Conservation (phyloP, 2,797 vertebrate genomes). For the Heteromormyrus szaboi region DNA sequence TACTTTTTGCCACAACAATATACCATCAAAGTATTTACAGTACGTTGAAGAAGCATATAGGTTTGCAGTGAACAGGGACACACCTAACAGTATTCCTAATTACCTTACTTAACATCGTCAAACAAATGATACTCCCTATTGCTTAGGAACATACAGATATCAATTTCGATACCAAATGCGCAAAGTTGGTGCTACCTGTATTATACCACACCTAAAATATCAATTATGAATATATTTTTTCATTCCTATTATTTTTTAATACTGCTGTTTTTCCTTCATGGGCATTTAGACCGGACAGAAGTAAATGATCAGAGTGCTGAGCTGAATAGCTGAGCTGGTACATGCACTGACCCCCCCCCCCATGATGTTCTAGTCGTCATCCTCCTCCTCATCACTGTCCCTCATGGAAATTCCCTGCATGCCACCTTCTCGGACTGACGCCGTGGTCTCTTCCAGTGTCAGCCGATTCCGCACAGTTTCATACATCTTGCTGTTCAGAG, state of each 20-base stretch:
- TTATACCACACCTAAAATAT: slow-evolving; percentile 73
- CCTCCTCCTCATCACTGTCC: slow-evolving; percentile 93
- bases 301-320: slow-evolving; percentile 64
- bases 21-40: slow-evolving; percentile 66
- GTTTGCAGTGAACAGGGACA: slow-evolving; percentile 67
- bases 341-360: slow-evolving; percentile 49
- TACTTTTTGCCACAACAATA: slow-evolving; percentile 63
- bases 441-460: slow-evolving; percentile 91
- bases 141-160: slow-evolving; percentile 76
- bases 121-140: slow-evolving; percentile 76
- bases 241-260: slow-evolving; percentile 22
- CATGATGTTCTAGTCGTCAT: slow-evolving; percentile 63
- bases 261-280: slow-evolving; percentile 43
- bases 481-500: slow-evolving; percentile 96
- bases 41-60: slow-evolving; percentile 65
- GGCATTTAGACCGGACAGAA: slow-evolving; percentile 54
- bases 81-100: slow-evolving; percentile 65
- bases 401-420: slow-evolving; percentile 98
- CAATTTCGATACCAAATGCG: slow-evolving; percentile 62
- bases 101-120: slow-evolving; percentile 64
- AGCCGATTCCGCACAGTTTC: slow-evolving; percentile 93
- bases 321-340: slow-evolving; percentile 65
- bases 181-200: slow-evolving; percentile 65
- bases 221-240: slow-evolving; percentile 39
- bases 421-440: slow-evolving; percentile 87